Base-by-base conservation (phyloP, 2,113 vertebrate genomes). In the Cyanoramphus novaezelandiae region DNA sequence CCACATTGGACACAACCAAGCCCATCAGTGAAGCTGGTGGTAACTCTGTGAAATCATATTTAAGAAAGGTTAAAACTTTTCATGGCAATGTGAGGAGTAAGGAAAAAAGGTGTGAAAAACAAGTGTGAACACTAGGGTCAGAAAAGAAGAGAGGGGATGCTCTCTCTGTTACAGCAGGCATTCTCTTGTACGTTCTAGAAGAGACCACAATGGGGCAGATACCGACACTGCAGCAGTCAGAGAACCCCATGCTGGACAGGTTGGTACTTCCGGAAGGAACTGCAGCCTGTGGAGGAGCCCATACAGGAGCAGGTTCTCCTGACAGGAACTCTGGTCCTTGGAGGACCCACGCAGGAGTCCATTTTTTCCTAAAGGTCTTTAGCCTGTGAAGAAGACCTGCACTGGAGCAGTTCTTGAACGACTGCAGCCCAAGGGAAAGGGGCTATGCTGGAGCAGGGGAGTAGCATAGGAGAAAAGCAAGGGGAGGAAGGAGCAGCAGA, bases 1-100 rank as follows among this genome's bases (percentile, higher is more conserved):
- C 55, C 33, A 59, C 0, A 0, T 2, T n/a, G 37, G 46, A 37
- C 43, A 37, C 46, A 79, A 8, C 47, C 31, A 27, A 55, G n/a
- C 25, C 25, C 19, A 10, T 16, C 35, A 37, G 25, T 71, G 44
- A 20, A 67, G 13, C 46, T 50, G 23, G 33, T 20, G 27, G 16
- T 10, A 6, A 27, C 59, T 94, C 82, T 49, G 10, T 80, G 25
- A 74, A 78, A 52, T 6, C 33, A 3, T 20, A 17, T 44, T 71
- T 47, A 52, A 60, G 33, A 62, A 59, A 55, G 17, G 3, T 17
- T 46, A 13, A 79, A 82, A 33, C 1, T 1, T 8, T 63, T 4
- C 52, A 41, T 8, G 9, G 21, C 39, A 46, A 10, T 1, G 0
- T 75, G 27, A 70, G 17, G 23, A 62, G 12, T 16, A 28, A 85